Conservation (phyloP, 2,888 invertebrate species). For the Drosophila peninsularis region DNA sequence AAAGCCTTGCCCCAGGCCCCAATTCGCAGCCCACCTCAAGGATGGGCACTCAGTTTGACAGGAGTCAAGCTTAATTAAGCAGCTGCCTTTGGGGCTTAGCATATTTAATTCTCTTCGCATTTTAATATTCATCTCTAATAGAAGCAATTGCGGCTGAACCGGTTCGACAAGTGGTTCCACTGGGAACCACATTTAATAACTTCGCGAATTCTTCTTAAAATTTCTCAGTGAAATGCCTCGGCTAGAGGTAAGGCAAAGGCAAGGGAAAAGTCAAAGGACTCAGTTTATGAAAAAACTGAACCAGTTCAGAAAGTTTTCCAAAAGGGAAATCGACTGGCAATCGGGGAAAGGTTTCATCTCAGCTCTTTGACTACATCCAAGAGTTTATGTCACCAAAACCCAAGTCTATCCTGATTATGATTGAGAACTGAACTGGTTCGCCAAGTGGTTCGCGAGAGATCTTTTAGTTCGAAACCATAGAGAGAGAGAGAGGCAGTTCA, state of each 20-base stretch:
- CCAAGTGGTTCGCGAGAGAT: neutral
- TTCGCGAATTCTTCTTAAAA: neutral
- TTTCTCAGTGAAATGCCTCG: neutral
- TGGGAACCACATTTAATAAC: neutral
- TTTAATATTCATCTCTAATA: neutral
- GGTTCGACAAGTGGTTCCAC: neutral
- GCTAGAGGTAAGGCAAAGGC: neutral
- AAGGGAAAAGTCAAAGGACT: no score
- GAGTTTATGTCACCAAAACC: no score
- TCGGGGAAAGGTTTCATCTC: neutral
- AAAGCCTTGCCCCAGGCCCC: constrained; percentile 38
- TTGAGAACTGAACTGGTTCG: neutral
- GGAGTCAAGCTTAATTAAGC: constrained; percentile 23
- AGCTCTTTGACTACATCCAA: no score
- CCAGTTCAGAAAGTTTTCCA: no score
- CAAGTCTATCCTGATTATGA: no score
- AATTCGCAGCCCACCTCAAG: constrained; percentile 1
- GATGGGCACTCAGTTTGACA: constrained; percentile 21
- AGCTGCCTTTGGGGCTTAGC: constrained; percentile 3
- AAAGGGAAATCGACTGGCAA: neutral
- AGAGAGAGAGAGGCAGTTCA: neutral
- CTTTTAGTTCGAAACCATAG: neutral
- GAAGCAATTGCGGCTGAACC: constrained; percentile 4
- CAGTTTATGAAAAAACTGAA: no score
- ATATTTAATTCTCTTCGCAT: constrained; percentile 9